These are phyloP conservation scores for Pseudoatta argentina DNA, from an alignment of 1,140 invertebrate genomes.

Conservation along the genomic window DNA sequence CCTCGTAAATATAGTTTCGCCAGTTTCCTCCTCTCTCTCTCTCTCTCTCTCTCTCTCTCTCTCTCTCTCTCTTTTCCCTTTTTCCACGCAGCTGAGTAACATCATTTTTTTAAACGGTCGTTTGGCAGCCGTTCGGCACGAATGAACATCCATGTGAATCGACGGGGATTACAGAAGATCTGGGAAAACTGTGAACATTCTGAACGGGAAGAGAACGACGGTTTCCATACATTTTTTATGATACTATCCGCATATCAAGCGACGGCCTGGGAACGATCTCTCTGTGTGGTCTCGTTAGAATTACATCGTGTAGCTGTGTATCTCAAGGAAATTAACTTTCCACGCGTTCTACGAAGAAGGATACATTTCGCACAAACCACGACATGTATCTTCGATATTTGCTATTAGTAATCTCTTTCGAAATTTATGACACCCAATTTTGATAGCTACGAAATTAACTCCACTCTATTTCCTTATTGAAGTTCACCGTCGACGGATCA, in stretches of 20 bases:
- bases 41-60: too few relatives aligned
- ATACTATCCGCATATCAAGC: constrained; percentile 31
- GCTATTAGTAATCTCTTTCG: not conserved
- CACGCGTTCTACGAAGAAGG: not conserved
- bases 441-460: constrained; percentile 11
- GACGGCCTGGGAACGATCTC: constrained; percentile 23
- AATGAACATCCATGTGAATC: constrained; percentile 55
- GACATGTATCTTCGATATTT: not conserved
- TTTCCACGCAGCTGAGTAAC: not conserved
- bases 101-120: constrained; percentile 60
- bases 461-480: not conserved
- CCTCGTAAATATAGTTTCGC: constrained; percentile 19
- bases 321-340: constrained; percentile 36
- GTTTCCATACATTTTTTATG: constrained; percentile 64
- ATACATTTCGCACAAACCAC: not conserved
- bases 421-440: not conserved
- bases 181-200: constrained; percentile 54
- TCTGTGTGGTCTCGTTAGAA: constrained; percentile 28
- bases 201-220: constrained; percentile 6
- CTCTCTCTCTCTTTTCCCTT: not conserved
- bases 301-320: not conserved
- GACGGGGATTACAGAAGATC: constrained; percentile 46
- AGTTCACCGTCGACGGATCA: not conserved
- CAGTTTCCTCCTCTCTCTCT: not conserved
- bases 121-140: not conserved